Evolutionary conservation across 2,113 vertebrate species (phyloP), one percentile per base, ranked within the genome.

Genomic region (Thermophis baileyi): DNA sequence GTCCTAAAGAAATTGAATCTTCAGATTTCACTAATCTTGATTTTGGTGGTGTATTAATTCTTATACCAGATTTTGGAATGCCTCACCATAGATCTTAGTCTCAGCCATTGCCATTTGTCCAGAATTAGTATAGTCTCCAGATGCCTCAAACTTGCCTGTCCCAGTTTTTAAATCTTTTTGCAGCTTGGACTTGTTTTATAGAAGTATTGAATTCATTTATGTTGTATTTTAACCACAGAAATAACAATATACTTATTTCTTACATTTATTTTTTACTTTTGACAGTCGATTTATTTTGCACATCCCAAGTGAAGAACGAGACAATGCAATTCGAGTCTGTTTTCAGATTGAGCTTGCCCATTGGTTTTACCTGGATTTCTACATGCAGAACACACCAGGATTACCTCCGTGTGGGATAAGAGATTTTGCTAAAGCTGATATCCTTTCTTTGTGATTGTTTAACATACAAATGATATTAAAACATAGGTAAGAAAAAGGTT

Each of bases 321-420:
- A 99, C 97, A 99, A 99, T 96, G 99, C 99, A 86, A 99, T 99
- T 96, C 97, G 99, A 96, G 98, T 99, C n/a, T 99, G 99, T 96
- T 99, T 99, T 98, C 99, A 99, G 97, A 99, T 99, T 94, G 99
- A 99, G 97, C 98, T 99, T 97, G 99, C 99, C 97, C 99, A 99
- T 97, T 99, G 99, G 99, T 99, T 99, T 98, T 99, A 99, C 97
- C 98, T 99, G 98, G 99, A 99, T 98, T 99, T 99, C 98, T 99
- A 98, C 97, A 98, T 99, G 98, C 98, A 99, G 96, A 99, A 99
- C 97, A 98, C 98, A 97, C 98, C 99, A 97, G 99, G 98, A 98
- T 98, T 99, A 97, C 99, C 99, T 98, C 99, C 99, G 98, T 99
- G 99, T 97, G 99, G 99, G 96, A 99, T 99, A 98, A 98, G 99